Evolutionary conservation across 1,140 invertebrate genomes (phyloP), one percentile per base, ranked within the genome.

Genomic region (Vollenhovia emeryi): DNA sequence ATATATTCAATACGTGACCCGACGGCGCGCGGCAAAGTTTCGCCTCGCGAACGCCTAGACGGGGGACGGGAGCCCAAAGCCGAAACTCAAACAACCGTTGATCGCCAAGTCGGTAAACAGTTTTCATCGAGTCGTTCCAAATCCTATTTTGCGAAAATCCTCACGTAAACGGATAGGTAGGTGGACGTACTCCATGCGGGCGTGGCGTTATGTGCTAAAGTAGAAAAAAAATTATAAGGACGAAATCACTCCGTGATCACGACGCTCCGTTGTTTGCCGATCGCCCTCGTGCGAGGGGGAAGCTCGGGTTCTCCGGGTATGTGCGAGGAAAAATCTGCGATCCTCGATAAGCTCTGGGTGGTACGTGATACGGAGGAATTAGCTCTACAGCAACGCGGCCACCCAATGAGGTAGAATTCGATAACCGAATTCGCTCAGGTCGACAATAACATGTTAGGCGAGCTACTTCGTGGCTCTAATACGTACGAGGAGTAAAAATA

Each of bases 21-120:
- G 36, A 82, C 62, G 36, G 43, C 50, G 78, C 50, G 50, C 64
- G 45, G 27, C 52, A 13, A 82, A 82, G 78, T 82, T 82, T 73
- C 66, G 48, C 36, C 30, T 66, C 57, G 59, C 76, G 62, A 79
- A 33, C 68, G 76, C 64, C 76, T 45, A 21, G 74, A 36, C 21
- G 52, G 52, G 8, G 40, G n/a, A 15, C 8, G 36, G 11, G 55
- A 15, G 60, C 2, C 66, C 69, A 82, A 82, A 82, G 78, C 78
- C 66, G 78, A 82, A 82, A 82, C 78, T 82, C 78, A 82, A 82
- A 82, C 78, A 82, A 82, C 24, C 66, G 78, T 82, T 82, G 78
- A 82, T 82, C 78, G 78, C 78, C 78, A 82, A 82, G 78, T 82
- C 78, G 78, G 78, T 82, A 82, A 82, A 82, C 78, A 82, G 66